Conservation (phyloP, 2,113 vertebrate species). For the Amphilophus citrinellus region DNA sequence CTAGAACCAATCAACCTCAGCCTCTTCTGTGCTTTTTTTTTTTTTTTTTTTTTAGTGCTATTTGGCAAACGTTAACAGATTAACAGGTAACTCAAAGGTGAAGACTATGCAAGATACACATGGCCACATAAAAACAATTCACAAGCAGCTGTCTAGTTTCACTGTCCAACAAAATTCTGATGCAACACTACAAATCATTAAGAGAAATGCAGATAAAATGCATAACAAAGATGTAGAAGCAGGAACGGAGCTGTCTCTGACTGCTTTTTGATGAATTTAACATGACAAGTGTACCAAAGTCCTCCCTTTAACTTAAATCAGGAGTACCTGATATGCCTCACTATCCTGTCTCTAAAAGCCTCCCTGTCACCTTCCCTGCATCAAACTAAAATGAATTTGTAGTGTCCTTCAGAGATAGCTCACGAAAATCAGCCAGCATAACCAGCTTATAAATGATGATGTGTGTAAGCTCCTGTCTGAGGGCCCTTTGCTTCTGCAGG, state of each 20-base stretch:
- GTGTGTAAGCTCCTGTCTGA: slow-evolving; percentile 16
- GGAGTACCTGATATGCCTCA: neutral
- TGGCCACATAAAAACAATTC: neutral
- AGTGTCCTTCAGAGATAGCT: slow-evolving; percentile 20
- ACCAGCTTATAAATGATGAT: slow-evolving; percentile 20
- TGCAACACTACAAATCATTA: neutral
- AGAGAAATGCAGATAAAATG: neutral
- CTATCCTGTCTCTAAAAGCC: neutral
- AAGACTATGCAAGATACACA: neutral
- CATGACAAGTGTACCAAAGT: neutral
- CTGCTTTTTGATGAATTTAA: neutral
- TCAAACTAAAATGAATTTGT: slow-evolving; percentile 3
- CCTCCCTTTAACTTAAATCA: neutral
- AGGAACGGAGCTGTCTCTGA: neutral
- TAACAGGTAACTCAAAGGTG: neutral
- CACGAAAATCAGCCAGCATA: slow-evolving; percentile 17
- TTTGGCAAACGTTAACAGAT: too few species aligned
- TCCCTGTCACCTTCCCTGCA: neutral
- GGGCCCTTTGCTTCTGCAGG: slow-evolving; percentile 26
- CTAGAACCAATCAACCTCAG: neutral
- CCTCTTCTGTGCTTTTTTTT: too few species aligned
- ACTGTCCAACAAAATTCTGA: neutral
- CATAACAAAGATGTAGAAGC: neutral
- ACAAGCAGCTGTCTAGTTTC: neutral
- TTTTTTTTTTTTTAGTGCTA: neutral